A percentile compares a stretch with the other conserved stretches of the same genome.
Evolutionary conservation across 2,888 invertebrate species (phyloP).

Genomic region (Emmelina monodactyla): DNA sequence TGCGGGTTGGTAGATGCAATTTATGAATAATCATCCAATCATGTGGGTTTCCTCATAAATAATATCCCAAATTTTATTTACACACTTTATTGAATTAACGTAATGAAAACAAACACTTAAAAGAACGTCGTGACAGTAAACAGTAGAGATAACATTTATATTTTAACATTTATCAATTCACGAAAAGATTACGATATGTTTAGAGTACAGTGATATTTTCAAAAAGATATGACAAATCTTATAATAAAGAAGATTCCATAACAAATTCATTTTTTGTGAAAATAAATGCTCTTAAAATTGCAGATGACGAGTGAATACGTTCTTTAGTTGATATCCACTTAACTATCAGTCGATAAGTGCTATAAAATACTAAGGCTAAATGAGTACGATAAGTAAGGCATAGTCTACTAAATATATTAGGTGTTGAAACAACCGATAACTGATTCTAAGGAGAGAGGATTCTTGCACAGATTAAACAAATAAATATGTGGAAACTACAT

Average conservation of each 20-base stretch:
- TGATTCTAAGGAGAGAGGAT: constrained; percentile 9
- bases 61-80: constrained; percentile 40
- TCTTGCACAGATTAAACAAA: background rate
- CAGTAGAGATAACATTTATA: constrained; percentile 61
- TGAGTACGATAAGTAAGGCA: constrained; percentile 24
- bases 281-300: constrained; percentile 56
- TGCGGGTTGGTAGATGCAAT: too few relatives aligned
- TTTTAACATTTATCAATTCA: constrained; percentile 57
- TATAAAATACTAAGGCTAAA: constrained; percentile 30
- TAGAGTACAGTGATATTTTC: constrained; percentile 54
- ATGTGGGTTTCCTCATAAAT: too few relatives aligned
- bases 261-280: constrained; percentile 13
- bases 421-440: constrained; percentile 9
- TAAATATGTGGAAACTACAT: too few relatives aligned
- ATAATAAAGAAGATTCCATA: background rate
- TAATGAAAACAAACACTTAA: constrained; percentile 63
- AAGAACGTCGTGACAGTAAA: constrained; percentile 54
- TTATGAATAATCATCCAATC: too few relatives aligned
- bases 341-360: constrained; percentile 56
- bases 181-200: constrained; percentile 60
- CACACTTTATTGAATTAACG: constrained; percentile 67
- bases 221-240: constrained; percentile 34
- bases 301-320: constrained; percentile 29
- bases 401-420: constrained; percentile 9
- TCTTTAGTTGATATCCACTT: constrained; percentile 39